Conservation (phyloP, 2,113 vertebrate genomes). For the Mystacornis crossleyi region DNA sequence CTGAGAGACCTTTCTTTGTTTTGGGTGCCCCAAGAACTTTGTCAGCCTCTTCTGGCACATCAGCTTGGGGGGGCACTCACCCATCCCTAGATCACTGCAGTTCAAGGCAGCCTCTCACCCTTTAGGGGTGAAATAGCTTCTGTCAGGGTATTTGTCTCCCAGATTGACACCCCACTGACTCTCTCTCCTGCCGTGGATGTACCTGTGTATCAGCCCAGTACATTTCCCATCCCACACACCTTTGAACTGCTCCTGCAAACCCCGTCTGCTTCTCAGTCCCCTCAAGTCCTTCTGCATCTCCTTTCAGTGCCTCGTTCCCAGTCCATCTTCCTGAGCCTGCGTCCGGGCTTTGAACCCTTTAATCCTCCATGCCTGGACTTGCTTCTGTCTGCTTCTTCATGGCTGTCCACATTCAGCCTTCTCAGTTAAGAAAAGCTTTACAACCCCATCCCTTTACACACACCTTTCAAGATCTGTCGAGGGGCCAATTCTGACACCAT, state of each 20-base stretch:
- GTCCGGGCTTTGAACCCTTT: neutral
- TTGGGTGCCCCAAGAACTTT: neutral
- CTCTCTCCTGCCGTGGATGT: fast-evolving
- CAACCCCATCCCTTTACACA: neutral
- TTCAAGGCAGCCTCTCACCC: neutral
- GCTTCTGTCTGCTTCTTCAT: neutral
- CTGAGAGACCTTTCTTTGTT: neutral
- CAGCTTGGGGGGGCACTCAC: neutral
- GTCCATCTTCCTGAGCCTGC: neutral
- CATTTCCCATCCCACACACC: neutral
- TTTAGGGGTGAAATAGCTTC: neutral
- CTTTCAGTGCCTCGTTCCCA: neutral
- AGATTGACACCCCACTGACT: neutral
- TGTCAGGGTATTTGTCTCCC: neutral
- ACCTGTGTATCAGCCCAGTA: neutral
- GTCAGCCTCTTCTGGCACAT: neutral
- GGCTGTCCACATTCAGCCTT: neutral
- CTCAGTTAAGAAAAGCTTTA: neutral
- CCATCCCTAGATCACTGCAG: neutral
- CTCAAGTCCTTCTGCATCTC: neutral
- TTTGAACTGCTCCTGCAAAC: neutral
- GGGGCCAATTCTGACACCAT: neutral
- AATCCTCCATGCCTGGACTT: neutral
- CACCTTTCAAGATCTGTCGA: neutral
- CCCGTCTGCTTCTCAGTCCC: fast-evolving